phyloP scores from a whole-genome alignment of 2,797 vertebrate species.

The Diglossa cyanea region DNA sequence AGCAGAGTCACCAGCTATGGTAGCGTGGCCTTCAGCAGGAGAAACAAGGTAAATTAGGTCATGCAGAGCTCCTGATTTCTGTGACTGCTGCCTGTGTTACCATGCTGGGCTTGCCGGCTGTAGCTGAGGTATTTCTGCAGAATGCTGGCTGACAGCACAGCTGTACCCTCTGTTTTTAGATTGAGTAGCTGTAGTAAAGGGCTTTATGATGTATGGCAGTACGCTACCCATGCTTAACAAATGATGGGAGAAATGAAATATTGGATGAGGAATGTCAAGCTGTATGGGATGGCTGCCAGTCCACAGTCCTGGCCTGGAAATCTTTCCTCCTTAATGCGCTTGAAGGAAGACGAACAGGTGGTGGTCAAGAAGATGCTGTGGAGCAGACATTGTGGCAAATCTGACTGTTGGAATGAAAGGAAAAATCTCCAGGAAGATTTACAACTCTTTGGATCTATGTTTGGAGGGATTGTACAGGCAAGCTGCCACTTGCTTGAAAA shows the following conservation, averaged over 20 bases:
- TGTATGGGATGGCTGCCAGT: background rate
- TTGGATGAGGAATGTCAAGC: conserved; percentile 24
- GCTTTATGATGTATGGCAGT: background rate
- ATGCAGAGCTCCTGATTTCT: background rate
- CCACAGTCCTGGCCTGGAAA: background rate
- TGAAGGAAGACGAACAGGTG: conserved; percentile 36
- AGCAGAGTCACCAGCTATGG: background rate
- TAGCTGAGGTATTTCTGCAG: background rate
- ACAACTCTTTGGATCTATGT: background rate
- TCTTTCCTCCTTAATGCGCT: background rate
- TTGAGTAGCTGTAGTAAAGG: background rate
- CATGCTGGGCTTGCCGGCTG: background rate
- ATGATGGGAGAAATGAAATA: background rate
- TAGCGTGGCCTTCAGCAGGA: background rate
- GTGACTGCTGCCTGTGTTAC: background rate
- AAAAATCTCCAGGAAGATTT: conserved; percentile 13
- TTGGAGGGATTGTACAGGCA: background rate
- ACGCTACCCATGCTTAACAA: background rate
- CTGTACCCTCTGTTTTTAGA: conserved; percentile 39
- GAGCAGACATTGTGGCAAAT: background rate
- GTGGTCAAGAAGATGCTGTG: background rate
- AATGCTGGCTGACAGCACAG: background rate
- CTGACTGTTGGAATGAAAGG: background rate
- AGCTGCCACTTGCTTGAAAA: conserved; percentile 1
- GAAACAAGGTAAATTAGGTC: conserved; percentile 4